Conservation (phyloP, 1,140 invertebrate species). For the Pachyrhynchus sulphureomaculatus region DNA sequence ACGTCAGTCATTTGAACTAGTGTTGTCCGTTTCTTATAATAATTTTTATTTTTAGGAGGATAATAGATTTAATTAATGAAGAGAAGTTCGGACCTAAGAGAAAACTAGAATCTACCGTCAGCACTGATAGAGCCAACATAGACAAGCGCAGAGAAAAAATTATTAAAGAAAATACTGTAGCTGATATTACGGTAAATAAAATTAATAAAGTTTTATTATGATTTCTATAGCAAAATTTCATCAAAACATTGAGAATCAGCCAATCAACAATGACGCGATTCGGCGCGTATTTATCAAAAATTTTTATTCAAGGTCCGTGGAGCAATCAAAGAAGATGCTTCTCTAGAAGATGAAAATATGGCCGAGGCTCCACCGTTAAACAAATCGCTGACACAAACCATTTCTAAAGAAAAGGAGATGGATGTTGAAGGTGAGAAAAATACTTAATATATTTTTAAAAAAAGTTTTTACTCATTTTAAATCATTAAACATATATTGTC, state of each 20-base stretch:
- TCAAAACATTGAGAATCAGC: too few species aligned
- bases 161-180: conserved; percentile 48
- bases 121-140: conserved; percentile 58
- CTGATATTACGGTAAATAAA: conserved; percentile 43
- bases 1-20: too few species aligned
- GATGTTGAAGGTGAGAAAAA: conserved; percentile 37
- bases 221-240: too few species aligned
- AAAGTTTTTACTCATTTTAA: not conserved
- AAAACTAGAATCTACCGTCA: conserved; percentile 69
- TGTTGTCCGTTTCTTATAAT: too few species aligned
- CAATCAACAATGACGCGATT: too few species aligned
- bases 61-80: conserved; percentile 67
- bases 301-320: conserved; percentile 36
- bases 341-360: conserved; percentile 40
- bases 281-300: too few species aligned
- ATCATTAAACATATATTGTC: not conserved
- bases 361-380: conserved; percentile 39
- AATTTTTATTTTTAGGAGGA: conserved; percentile 53
- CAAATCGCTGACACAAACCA: conserved; percentile 49
- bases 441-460: not conserved
- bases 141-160: conserved; percentile 61
- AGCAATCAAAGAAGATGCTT: conserved; percentile 35
- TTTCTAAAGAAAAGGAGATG: conserved; percentile 36
- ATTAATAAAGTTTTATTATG: not conserved
- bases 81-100: conserved; percentile 59